phyloP scores from a whole-genome alignment of 2,888 invertebrate species.

The Pammene aurita region DNA sequence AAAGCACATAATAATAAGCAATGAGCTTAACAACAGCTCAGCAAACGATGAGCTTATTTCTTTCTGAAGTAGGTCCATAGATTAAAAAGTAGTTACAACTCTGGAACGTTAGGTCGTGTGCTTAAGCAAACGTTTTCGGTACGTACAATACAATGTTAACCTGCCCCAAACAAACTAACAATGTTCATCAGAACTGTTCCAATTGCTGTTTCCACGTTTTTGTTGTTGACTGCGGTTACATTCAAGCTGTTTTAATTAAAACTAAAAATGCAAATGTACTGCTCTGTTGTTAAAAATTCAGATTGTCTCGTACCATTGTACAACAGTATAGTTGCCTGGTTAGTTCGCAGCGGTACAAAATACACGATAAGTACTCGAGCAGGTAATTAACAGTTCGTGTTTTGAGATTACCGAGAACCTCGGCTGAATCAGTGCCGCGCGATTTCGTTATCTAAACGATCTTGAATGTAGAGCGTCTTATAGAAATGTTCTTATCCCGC shows the following conservation, averaged over 20 bases:
- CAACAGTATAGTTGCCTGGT: conserved; percentile 10
- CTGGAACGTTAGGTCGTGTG: neutral
- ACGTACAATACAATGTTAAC: conserved; percentile 1
- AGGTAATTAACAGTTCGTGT: conserved; percentile 41
- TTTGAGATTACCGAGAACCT: conserved; percentile 47
- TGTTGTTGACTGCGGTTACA: conserved; percentile 26
- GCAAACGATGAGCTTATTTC: too few relatives aligned
- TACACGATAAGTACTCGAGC: conserved; percentile 23
- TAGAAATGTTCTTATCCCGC: conserved; percentile 52
- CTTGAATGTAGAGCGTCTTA: conserved; percentile 56
- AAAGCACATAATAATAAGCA: too few relatives aligned
- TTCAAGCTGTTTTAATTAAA: conserved; percentile 33
- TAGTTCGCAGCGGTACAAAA: conserved; percentile 32
- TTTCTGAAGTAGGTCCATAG: too few relatives aligned
- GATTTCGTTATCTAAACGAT: conserved; percentile 61
- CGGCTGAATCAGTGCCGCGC: conserved; percentile 46
- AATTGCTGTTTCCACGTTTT: conserved; percentile 21
- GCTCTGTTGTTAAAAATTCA: conserved; percentile 15
- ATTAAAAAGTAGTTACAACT: conserved; percentile 9
- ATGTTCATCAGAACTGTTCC: conserved; percentile 26
- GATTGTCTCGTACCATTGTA: conserved; percentile 35
- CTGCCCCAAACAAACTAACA: conserved; percentile 9
- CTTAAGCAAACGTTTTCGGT: conserved; percentile 5
- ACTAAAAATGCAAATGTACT: conserved; percentile 12
- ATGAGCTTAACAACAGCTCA: too few relatives aligned